These are phyloP conservation scores for Parus major DNA, from an alignment of 2,113 vertebrate species.

Conservation along the genomic window DNA sequence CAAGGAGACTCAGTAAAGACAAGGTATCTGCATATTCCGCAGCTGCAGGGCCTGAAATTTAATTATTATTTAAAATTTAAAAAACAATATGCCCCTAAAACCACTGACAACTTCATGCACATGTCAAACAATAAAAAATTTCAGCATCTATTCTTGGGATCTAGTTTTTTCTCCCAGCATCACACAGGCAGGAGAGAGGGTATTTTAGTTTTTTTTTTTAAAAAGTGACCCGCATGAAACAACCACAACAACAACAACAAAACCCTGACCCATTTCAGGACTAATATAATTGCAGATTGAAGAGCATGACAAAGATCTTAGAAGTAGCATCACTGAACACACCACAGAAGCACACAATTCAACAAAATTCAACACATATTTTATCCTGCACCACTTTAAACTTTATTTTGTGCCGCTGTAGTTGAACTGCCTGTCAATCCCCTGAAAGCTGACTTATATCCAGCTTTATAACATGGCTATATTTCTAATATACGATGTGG, in stretches of 20 bases:
- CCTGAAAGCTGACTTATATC: not conserved
- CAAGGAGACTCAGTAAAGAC: not conserved
- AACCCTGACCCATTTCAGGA: not conserved
- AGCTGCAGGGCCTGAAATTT: not conserved
- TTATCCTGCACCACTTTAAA: not conserved
- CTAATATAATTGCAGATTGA: not conserved
- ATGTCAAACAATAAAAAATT: not conserved
- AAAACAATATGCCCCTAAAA: not conserved
- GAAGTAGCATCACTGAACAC: not conserved
- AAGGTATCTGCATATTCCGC: not conserved
- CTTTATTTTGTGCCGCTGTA: not conserved
- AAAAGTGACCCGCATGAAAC: not conserved
- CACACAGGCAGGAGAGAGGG: not conserved
- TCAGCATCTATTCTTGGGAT: not conserved
- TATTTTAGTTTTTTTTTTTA: not conserved
- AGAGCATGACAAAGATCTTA: not conserved
- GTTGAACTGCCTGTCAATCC: not conserved
- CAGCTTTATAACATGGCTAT: not conserved
- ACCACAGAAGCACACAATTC: not conserved
- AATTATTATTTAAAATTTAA: not conserved
- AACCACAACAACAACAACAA: not conserved
- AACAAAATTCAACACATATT: not conserved
- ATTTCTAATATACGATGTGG: not conserved
- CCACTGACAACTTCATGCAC: not conserved
- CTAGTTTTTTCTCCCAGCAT: not conserved